These are phyloP conservation scores for Phodopus roborovskii DNA, from an alignment of 2,113 vertebrate genomes.

Conservation along the genomic window DNA sequence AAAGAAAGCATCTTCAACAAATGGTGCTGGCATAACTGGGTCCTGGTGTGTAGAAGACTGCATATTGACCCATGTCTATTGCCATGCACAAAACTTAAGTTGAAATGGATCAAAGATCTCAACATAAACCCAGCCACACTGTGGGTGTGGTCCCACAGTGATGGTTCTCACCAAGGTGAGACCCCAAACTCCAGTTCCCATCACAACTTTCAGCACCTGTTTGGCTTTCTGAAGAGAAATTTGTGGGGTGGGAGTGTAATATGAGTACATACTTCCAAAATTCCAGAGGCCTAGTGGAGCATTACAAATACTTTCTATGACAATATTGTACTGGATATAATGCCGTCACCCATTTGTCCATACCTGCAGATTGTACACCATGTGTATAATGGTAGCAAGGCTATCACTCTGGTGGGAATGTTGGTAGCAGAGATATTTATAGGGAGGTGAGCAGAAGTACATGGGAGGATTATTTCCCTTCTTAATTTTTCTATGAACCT, in stretches of 20 bases:
- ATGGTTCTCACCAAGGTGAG: not conserved
- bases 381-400: not conserved
- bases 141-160: fast-evolving
- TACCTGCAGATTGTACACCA: not conserved
- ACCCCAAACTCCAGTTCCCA: not conserved
- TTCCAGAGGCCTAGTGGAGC: not conserved
- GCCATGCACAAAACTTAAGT: too few relatives aligned
- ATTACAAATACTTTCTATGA: not conserved
- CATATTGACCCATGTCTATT: too few relatives aligned
- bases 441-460: not conserved
- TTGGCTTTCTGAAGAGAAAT: not conserved
- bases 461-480: not conserved
- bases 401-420: not conserved
- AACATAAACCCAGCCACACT: too few relatives aligned
- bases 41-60: too few relatives aligned
- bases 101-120: too few relatives aligned
- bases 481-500: not conserved
- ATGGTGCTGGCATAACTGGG: too few relatives aligned
- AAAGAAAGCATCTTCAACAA: too few relatives aligned
- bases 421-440: not conserved
- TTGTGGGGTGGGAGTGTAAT: not conserved
- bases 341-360: not conserved
- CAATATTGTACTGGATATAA: too few relatives aligned
- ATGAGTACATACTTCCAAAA: not conserved
- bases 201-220: not conserved